phyloP scores from a whole-genome alignment of 1,140 invertebrate species.

The Ruditapes philippinarum region DNA sequence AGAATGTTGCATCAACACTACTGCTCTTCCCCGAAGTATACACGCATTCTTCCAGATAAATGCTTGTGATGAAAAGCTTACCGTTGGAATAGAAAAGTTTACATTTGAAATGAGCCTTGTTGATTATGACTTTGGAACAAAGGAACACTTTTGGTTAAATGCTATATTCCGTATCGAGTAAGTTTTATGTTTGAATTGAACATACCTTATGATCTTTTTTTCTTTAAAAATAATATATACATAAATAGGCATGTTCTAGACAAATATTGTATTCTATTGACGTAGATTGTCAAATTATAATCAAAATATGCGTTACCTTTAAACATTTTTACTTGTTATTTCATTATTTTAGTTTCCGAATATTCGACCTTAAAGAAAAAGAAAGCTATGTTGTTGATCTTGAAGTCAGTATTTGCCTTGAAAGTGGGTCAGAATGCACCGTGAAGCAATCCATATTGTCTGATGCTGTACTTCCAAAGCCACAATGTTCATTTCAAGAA shows the following conservation, averaged over 20 bases:
- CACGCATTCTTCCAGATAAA: slow-evolving; percentile 21
- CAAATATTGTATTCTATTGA: too few species aligned
- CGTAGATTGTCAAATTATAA: too few species aligned
- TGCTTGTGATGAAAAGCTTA: slow-evolving; percentile 18
- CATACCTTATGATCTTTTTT: too few species aligned
- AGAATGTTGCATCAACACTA: slow-evolving; percentile 30
- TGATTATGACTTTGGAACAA: slow-evolving; percentile 36
- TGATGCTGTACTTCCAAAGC: not conserved
- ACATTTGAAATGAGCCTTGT: slow-evolving; percentile 8
- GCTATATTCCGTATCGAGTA: slow-evolving; percentile 41
- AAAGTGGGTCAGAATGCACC: not conserved
- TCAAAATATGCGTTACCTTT: too few species aligned
- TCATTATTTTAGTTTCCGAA: not conserved
- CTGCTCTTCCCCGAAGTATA: not conserved
- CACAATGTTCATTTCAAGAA: not conserved
- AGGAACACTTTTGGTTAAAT: slow-evolving; percentile 34
- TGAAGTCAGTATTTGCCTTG: not conserved
- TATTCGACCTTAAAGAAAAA: not conserved
- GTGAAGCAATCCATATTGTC: not conserved
- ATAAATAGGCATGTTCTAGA: too few species aligned
- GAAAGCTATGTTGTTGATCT: not conserved
- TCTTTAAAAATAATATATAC: too few species aligned
- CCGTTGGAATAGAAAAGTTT: slow-evolving; percentile 54
- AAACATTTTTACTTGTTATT: too few species aligned
- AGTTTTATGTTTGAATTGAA: not conserved